phyloP scores from a whole-genome alignment of 2,888 invertebrate species.

The Apamea crenata region DNA sequence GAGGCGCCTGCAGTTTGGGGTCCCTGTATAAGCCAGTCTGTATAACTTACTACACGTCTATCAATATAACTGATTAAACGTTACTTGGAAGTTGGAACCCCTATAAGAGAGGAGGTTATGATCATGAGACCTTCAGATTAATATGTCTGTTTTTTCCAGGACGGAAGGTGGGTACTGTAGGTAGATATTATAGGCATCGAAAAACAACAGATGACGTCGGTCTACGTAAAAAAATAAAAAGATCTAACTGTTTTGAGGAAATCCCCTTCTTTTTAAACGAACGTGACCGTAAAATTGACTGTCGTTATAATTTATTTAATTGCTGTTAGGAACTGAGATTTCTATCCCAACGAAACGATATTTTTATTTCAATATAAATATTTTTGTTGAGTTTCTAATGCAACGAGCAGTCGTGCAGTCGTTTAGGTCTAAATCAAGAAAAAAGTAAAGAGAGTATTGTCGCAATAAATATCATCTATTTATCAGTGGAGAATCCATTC shows the following conservation, averaged over 20 bases:
- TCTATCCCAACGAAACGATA: background rate
- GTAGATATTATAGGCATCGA: background rate
- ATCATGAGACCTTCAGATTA: background rate
- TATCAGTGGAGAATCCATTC: background rate
- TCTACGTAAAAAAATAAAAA: background rate
- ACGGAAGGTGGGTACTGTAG: background rate
- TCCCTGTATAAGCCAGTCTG: too few species aligned
- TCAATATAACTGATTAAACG: too few species aligned
- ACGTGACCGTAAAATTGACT: slow-evolving; percentile 37
- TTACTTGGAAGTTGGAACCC: background rate
- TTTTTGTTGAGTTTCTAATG: slow-evolving; percentile 6
- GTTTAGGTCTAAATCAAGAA: background rate
- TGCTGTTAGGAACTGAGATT: background rate
- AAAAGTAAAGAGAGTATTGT: slow-evolving; percentile 7
- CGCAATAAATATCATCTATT: background rate
- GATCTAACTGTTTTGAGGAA: background rate
- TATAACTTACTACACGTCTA: too few species aligned
- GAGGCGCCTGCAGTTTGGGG: background rate
- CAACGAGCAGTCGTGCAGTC: background rate
- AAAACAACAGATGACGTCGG: background rate
- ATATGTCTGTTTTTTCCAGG: too few species aligned
- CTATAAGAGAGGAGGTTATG: too few species aligned
- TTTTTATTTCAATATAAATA: slow-evolving; percentile 8
- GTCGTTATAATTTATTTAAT: slow-evolving; percentile 22
- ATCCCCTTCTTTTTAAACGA: slow-evolving; percentile 8